These are phyloP conservation scores for Mesoclemmys tuberculata DNA, from an alignment of 2,113 vertebrate genomes.

Conservation along the genomic window DNA sequence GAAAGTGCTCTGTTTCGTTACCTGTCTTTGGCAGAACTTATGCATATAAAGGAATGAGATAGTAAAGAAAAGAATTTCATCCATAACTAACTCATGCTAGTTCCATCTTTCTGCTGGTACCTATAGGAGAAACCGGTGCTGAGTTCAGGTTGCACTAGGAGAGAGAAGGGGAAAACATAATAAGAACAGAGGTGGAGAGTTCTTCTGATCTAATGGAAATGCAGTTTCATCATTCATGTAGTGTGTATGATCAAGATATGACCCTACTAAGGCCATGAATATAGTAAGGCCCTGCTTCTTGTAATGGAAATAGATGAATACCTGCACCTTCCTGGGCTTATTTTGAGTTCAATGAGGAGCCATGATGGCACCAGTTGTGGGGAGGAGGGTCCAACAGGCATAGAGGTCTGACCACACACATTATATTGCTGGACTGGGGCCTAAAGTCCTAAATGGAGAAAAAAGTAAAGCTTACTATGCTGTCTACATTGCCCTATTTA, in stretches of 20 bases:
- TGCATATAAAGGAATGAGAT: neutral
- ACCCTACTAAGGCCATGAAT: neutral
- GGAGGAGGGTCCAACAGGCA: neutral
- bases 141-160: neutral
- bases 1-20: no score
- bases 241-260: neutral
- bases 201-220: neutral
- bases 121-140: neutral
- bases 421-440: neutral
- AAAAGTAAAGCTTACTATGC: neutral
- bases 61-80: neutral
- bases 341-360: neutral
- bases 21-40: neutral
- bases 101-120: neutral
- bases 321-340: neutral
- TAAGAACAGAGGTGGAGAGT: neutral
- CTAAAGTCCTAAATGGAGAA: neutral
- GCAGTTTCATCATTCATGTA: neutral
- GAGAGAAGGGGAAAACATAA: neutral
- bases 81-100: accelerated
- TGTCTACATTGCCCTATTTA: neutral
- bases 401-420: neutral
- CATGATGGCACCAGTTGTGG: neutral
- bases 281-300: neutral
- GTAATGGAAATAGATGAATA: neutral